These are phyloP conservation scores for Drosophila quadrilineata DNA, from an alignment of 1,140 invertebrate species.

Conservation along the genomic window DNA sequence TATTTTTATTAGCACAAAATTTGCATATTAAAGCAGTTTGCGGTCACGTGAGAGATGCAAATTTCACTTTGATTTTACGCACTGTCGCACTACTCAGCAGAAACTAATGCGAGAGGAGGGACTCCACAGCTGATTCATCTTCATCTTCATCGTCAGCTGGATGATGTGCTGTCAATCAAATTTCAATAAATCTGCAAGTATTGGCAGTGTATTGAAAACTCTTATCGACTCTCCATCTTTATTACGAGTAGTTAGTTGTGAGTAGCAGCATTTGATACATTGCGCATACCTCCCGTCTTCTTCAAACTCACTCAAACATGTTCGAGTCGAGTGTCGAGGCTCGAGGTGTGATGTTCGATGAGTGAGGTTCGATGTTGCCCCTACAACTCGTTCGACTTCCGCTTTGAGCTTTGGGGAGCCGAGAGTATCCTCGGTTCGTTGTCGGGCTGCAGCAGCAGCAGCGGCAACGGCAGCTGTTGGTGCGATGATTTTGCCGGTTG, in stretches of 20 bases:
- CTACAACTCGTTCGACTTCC: constrained; percentile 43
- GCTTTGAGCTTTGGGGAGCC: constrained; percentile 38
- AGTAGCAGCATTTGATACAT: constrained; percentile 12
- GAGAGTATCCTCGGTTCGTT: constrained; percentile 21
- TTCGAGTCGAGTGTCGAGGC: too few relatives aligned
- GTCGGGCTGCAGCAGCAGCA: too few relatives aligned
- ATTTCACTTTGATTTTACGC: constrained; percentile 63
- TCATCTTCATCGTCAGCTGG: constrained; percentile 20
- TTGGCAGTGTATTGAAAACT: constrained; percentile 14
- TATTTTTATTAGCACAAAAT: constrained; percentile 55
- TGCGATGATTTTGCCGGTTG: constrained; percentile 12
- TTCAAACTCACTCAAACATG: constrained; percentile 75
- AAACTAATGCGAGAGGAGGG: constrained; percentile 32
- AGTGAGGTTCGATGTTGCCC: constrained; percentile 41
- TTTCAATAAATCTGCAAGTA: constrained; percentile 52
- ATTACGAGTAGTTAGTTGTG: constrained; percentile 20
- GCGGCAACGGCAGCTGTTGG: too few relatives aligned
- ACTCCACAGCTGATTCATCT: constrained; percentile 25
- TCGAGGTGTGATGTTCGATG: too few relatives aligned
- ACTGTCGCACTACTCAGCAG: constrained; percentile 36
- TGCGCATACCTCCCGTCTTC: constrained; percentile 37
- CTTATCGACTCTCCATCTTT: constrained; percentile 39
- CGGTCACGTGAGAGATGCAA: constrained; percentile 46
- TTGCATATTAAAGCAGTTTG: constrained; percentile 66
- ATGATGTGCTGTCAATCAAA: constrained; percentile 54